Evolutionary conservation across 2,797 vertebrate species (phyloP), one percentile per base, ranked within the genome.

Genomic region (Podargus strigoides): DNA sequence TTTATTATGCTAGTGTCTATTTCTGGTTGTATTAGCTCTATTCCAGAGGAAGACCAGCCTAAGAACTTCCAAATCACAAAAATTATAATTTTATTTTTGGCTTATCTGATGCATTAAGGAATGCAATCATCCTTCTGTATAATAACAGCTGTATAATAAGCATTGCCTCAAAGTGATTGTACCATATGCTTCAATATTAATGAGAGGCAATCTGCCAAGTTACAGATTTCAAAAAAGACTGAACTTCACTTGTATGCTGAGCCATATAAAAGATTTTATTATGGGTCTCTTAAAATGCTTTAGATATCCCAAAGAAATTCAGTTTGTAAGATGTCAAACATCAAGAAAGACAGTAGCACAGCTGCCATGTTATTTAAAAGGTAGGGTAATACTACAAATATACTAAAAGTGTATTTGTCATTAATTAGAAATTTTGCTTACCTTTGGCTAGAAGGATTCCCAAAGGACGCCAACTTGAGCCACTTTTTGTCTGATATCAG

Each of bases 361-460:
- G 30, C 5, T 80, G 15, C 3, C 17, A 36, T 47, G 85, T 76
- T 56, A 64, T 56, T 85, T 55, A 34, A 81, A 85, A 91, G 6
- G 34, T 12, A 50, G 44, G 1, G 6, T 24, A 82, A 64, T n/a
- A 68, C 4, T 59, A 56, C 18, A 89, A 72, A 62, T 4, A 67
- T 2, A 64, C 5, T 12, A 62, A 72, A 83, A 83, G 59, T 11
- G 6, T 30, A 52, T 19, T 83, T 72, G 21, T n/a, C 32, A 69
- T 9, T 55, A 17, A 2, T 50, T 73, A 88, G 49, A 72, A 85
- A 37, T 50, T n/a, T 68, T 21, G 19, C 68, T 84, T 86, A 97
- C 96, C 96, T 96, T 97, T 96, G 95, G 94, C 80, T 86, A 89
- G 66, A 84, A 92, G 39, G 12, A 59, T 69, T 91, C 79, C 67